Conservation (phyloP, 2,113 vertebrate species). For the Triplophysa tibetana region DNA sequence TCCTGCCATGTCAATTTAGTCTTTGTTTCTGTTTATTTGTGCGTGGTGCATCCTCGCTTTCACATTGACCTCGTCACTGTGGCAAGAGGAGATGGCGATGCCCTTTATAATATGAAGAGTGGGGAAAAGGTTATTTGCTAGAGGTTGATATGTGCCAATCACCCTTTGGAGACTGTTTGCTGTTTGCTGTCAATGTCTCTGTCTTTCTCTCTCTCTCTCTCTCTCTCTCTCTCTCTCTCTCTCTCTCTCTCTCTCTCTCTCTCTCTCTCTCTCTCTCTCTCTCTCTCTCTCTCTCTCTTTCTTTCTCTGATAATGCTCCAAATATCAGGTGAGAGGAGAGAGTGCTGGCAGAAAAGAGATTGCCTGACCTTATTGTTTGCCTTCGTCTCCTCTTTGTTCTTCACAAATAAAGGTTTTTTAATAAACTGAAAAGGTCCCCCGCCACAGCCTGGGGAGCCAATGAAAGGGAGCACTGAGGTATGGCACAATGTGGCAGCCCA, state of each 20-base stretch:
- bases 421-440: slow-evolving; percentile 99
- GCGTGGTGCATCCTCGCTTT: slow-evolving; percentile 18
- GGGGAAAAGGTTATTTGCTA: slow-evolving; percentile 76
- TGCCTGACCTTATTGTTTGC: slow-evolving; percentile 99
- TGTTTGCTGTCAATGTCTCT: slow-evolving; percentile 71
- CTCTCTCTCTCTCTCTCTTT: neutral
- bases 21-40: slow-evolving; percentile 27
- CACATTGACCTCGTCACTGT: slow-evolving; percentile 54
- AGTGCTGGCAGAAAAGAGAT: slow-evolving; percentile 97
- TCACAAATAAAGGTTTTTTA: slow-evolving; percentile 99
- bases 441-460: slow-evolving; percentile 91
- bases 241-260: slow-evolving; percentile 19
- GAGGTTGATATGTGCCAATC: slow-evolving; percentile 78
- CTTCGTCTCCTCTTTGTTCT: slow-evolving; percentile 95
- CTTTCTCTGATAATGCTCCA: slow-evolving; percentile 89
- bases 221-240: slow-evolving; percentile 42
- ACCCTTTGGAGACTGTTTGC: slow-evolving; percentile 65
- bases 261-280: no score
- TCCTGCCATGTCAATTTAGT: slow-evolving; percentile 35
- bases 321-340: slow-evolving; percentile 99
- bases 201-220: no score
- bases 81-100: slow-evolving; percentile 58
- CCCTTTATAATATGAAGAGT: slow-evolving; percentile 74
- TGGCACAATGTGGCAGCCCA: slow-evolving; percentile 92
- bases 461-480: slow-evolving; percentile 99